A percentile compares a stretch with the other conserved stretches of the same genome.
phyloP scores from a whole-genome alignment of 2,113 vertebrate species.

The Murina feae region DNA sequence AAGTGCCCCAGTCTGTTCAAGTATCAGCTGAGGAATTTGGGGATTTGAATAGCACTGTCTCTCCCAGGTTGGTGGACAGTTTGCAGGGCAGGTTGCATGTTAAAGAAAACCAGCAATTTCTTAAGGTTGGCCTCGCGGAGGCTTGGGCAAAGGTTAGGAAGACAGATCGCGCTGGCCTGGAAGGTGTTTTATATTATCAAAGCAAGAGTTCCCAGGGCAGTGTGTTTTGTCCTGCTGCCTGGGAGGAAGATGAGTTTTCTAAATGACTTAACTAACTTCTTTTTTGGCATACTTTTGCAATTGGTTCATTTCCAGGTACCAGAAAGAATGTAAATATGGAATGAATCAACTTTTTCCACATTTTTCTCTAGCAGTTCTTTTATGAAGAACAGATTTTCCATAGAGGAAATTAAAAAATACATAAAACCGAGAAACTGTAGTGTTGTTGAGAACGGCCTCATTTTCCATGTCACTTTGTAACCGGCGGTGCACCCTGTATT shows the following conservation, averaged over 20 bases:
- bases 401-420: constrained; percentile 95
- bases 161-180: constrained; percentile 33
- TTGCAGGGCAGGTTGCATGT: background rate
- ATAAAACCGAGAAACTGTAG: constrained; percentile 88
- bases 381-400: constrained; percentile 99
- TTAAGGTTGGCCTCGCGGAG: background rate
- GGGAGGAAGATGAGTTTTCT: constrained; percentile 78
- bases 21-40: background rate
- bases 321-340: constrained; percentile 91
- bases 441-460: constrained; percentile 87
- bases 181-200: constrained; percentile 59
- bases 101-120: constrained; percentile 16
- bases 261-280: constrained; percentile 81
- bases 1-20: constrained; percentile 6
- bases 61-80: background rate
- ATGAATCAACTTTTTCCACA: constrained; percentile 91
- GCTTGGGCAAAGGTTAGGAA: constrained; percentile 6
- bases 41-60: background rate
- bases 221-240: constrained; percentile 73
- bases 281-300: constrained; percentile 77
- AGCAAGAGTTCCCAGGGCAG: constrained; percentile 71
- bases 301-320: constrained; percentile 87
- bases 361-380: constrained; percentile 88
- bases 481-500: constrained; percentile 78
- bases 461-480: constrained; percentile 83